These are phyloP conservation scores for Vanessa tameamea DNA, from an alignment of 1,140 invertebrate species.

Conservation along the genomic window DNA sequence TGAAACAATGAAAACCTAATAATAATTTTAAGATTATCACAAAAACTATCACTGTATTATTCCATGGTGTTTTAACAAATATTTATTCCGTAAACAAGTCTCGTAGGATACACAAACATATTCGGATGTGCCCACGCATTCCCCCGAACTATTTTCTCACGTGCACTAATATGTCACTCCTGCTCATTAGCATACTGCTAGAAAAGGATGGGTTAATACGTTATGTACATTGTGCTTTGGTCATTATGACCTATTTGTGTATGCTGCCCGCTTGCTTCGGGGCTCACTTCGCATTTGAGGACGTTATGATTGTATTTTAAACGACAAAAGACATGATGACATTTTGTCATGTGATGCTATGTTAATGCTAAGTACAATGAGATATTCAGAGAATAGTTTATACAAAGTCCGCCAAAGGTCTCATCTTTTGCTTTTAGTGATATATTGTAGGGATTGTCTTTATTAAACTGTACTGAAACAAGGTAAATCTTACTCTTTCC, in stretches of 20 bases:
- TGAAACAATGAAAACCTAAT: no score
- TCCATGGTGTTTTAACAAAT: neutral
- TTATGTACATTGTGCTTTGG: conserved; percentile 3
- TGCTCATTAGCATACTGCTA: conserved; percentile 31
- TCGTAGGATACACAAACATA: conserved; percentile 22
- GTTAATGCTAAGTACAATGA: neutral
- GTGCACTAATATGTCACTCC: conserved; percentile 40
- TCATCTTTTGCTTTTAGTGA: no score
- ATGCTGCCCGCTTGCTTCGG: neutral
- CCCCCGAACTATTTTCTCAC: conserved; percentile 60
- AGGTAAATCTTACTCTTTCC: no score
- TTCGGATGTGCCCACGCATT: conserved; percentile 44
- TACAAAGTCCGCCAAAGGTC: no score
- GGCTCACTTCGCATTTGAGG: conserved; percentile 9
- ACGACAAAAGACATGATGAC: neutral
- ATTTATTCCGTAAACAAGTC: conserved; percentile 11
- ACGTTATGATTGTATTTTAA: neutral
- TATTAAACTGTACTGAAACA: no score
- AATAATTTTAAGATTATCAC: neutral
- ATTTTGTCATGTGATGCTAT: neutral
- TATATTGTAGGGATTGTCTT: no score
- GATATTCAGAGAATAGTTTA: no score
- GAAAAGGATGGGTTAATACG: conserved; percentile 34
- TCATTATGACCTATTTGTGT: conserved; percentile 2
- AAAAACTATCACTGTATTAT: neutral